Evolutionary conservation across 2,888 invertebrate species (phyloP), one percentile per base, ranked within the genome.

Genomic region (Hedya salicella): DNA sequence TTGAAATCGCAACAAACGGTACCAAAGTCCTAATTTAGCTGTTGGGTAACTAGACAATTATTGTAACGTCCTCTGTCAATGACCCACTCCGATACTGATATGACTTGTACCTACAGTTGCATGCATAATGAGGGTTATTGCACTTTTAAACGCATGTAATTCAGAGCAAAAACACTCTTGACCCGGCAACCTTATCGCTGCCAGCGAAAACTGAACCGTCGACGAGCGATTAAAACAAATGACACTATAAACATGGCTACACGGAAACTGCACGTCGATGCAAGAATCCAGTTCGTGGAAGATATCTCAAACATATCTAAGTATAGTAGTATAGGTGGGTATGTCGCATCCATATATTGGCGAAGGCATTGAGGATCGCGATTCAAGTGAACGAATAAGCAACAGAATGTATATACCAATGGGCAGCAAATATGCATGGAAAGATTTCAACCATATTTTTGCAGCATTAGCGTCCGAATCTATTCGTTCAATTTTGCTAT

Each of bases 31-130:
- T 53, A 36, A 53, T 53, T 48, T 16, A 21, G 46, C 36, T 46
- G 30, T 60, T 66, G 46, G 48, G 52, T 49, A 61, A 66, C 17
- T 46, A 52, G 46, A 46, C 44, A 44, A 39, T 50, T 46, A 56
- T 48, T 49, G 49, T 56, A 63, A 50, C 61, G 30, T 62, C 68
- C 65, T n/a, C n/a, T 57, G 57, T 44, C 61, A 65, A 61, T 59
- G 60, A 68, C 60, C 65, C 39, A 54, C n/a, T 48, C 6, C 30
- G 21, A 11, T 13, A 40, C n/a, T 48, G 54, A 62, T 62, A 54
- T 46, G 42, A 19, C 50, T 52, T 32, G 62, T 42, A n/a, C 17
- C 30, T 52, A 53, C 52, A 36, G 44, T 17, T 32, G 57, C 57
- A 57, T 32, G 57, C 32, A 9, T 56, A 42, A 57, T 64, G 40